These are phyloP conservation scores for Metellina segmentata DNA, from an alignment of 2,888 invertebrate genomes.

Conservation along the genomic window DNA sequence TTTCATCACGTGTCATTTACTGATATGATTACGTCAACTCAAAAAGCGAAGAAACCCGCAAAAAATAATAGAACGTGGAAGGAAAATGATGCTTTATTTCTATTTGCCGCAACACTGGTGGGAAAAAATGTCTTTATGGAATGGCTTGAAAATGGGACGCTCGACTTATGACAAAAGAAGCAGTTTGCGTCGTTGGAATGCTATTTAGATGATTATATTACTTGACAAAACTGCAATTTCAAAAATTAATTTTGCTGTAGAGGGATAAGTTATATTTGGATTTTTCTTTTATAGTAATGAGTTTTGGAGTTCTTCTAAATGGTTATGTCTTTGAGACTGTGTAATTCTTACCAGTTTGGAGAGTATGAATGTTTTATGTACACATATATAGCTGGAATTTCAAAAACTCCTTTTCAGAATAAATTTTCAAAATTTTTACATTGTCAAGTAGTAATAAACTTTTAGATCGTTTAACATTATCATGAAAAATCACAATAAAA, in stretches of 20 bases:
- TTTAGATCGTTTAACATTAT: too few species aligned
- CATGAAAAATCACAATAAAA: too few species aligned
- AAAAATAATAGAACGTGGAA: background rate
- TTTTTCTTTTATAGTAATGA: background rate
- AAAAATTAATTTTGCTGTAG: constrained; percentile 22
- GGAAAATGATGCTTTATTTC: constrained; percentile 27
- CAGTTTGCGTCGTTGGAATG: background rate
- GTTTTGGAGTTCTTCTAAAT: background rate
- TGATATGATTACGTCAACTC: constrained; percentile 57
- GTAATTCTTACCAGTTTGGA: too few species aligned
- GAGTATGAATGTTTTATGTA: too few species aligned
- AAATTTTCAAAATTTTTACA: too few species aligned
- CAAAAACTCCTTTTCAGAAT: too few species aligned
- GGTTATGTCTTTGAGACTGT: background rate
- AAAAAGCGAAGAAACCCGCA: constrained; percentile 33
- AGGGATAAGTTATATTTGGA: background rate
- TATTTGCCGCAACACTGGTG: constrained; percentile 43
- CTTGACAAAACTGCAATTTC: constrained; percentile 1
- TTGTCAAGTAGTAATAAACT: too few species aligned
- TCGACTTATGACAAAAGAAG: constrained; percentile 13
- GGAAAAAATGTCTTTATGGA: background rate
- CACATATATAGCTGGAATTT: too few species aligned
- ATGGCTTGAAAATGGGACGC: background rate
- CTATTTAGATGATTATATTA: constrained; percentile 7
- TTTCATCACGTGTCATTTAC: constrained; percentile 63